A percentile compares a stretch with the other conserved stretches of the same genome.
phyloP scores from a whole-genome alignment of 2,888 invertebrate species.

The Orthonychiurus folsomi region DNA sequence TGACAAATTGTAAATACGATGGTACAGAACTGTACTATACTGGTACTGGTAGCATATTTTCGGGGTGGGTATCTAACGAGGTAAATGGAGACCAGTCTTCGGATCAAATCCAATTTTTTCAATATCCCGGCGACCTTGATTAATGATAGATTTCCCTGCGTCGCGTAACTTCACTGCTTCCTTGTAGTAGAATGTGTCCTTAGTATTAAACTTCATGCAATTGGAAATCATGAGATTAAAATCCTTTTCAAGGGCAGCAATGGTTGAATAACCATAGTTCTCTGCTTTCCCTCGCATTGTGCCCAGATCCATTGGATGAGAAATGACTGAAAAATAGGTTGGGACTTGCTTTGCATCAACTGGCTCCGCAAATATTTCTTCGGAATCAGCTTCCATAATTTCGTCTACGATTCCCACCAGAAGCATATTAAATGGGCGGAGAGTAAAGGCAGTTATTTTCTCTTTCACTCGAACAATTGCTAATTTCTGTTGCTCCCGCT shows the following conservation, averaged over 20 bases:
- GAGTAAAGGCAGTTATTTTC: constrained; percentile 66
- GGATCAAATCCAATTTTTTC: constrained; percentile 54
- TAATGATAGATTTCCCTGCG: constrained; percentile 66
- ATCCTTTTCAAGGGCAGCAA: constrained; percentile 70
- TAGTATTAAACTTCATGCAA: constrained; percentile 88
- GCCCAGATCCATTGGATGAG: constrained; percentile 78
- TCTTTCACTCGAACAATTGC: constrained; percentile 69
- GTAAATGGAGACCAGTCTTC: constrained; percentile 45
- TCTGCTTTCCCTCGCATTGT: constrained; percentile 63
- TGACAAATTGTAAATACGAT: too few species aligned
- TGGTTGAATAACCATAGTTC: constrained; percentile 43
- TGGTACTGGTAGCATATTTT: too few species aligned
- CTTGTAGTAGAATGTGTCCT: constrained; percentile 88
- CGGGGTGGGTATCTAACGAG: too few species aligned
- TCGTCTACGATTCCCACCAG: constrained; percentile 66
- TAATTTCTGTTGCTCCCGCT: constrained; percentile 88
- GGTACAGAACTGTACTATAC: too few species aligned
- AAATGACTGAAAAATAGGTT: constrained; percentile 77
- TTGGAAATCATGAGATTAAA: constrained; percentile 94
- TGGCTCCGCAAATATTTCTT: constrained; percentile 84
- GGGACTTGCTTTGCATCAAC: constrained; percentile 79
- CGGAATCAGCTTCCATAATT: constrained; percentile 67
- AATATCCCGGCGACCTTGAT: constrained; percentile 66
- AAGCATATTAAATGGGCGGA: constrained; percentile 73
- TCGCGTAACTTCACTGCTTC: constrained; percentile 83